phyloP scores from a whole-genome alignment of 2,797 vertebrate genomes.

The Tapera naevia region DNA sequence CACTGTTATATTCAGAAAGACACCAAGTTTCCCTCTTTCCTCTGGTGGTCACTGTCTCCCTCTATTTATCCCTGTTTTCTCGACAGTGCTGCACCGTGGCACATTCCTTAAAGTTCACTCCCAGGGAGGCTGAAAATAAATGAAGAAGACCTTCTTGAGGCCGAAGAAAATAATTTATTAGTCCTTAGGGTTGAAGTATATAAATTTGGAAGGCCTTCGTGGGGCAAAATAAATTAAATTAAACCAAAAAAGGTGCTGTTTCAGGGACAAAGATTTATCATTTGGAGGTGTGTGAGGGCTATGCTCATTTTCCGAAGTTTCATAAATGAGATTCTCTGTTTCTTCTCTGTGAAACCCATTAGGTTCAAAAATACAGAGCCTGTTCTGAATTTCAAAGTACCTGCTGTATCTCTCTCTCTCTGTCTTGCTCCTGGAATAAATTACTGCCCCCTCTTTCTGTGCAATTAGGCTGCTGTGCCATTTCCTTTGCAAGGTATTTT shows the following conservation, averaged over 20 bases:
- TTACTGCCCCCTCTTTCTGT: constrained; percentile 22
- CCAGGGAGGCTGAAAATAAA: constrained; percentile 69
- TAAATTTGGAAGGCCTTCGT: constrained; percentile 66
- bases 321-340: background rate
- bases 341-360: constrained; percentile 59
- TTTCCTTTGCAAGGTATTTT: constrained; percentile 48
- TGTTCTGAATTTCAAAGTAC: constrained; percentile 44
- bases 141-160: constrained; percentile 68
- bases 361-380: background rate
- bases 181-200: constrained; percentile 53
- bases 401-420: background rate
- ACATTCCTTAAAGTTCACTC: constrained; percentile 28
- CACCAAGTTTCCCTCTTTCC: background rate
- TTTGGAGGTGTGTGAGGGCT: constrained; percentile 42
- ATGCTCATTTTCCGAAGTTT: constrained; percentile 38
- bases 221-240: constrained; percentile 76
- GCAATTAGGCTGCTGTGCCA: constrained; percentile 31
- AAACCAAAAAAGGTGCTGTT: constrained; percentile 73
- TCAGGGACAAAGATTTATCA: constrained; percentile 75
- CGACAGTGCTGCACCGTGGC: background rate
- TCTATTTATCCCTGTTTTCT: background rate
- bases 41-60: background rate
- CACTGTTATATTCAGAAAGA: background rate
- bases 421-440: constrained; percentile 38
- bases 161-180: constrained; percentile 74